Evolutionary conservation across 1,140 invertebrate species (phyloP), one percentile per base, ranked within the genome.

Genomic region (Polyergus mexicanus): DNA sequence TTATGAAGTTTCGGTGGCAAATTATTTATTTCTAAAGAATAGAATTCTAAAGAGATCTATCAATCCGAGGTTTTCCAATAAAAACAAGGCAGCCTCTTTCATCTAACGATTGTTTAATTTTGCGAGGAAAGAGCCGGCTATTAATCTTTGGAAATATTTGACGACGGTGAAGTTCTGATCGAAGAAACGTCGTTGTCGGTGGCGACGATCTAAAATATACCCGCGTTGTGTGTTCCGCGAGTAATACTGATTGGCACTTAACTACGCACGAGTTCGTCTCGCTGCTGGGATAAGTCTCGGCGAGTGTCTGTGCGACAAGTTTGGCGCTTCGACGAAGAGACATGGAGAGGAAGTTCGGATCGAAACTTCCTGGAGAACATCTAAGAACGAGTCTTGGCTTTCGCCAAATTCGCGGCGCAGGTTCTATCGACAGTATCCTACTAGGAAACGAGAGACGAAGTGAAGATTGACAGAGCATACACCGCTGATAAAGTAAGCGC

Each of bases 191-290:
- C 28, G 78, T 58, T 28, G 44, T 25, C 75, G 32, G 35, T 13
- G 54, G 13, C 11, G 54, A 56, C 68, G 54, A 54, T 60, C 66
- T 83, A 54, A 47, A 83, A 83, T 83, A 74, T 54, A 71, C 35
- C 47, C 54, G 38, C 68, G 58, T 72, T 56, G 54, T 83, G 38
- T 72, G 72, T 74, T 83, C 54, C 62, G 25, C 32, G 22, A 65
- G 58, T 88, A 89, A 89, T 89, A 85, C 71, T 89, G 88, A 89
- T 89, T 86, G 88, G 84, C 88, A 83, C 87, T 89, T 88, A 83
- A 86, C 84, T 77, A 83, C 84, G 69, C 69, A 74, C 84, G 58
- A 68, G 71, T 87, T 56, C 75, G 60, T 28, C 28, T 62, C 44
- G 60, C 32, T 65, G 44, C n/a, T n/a, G 63, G 19, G 41, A 72